Base-by-base conservation (phyloP, 2,888 invertebrate genomes). In the Chrysodeixis includens region DNA sequence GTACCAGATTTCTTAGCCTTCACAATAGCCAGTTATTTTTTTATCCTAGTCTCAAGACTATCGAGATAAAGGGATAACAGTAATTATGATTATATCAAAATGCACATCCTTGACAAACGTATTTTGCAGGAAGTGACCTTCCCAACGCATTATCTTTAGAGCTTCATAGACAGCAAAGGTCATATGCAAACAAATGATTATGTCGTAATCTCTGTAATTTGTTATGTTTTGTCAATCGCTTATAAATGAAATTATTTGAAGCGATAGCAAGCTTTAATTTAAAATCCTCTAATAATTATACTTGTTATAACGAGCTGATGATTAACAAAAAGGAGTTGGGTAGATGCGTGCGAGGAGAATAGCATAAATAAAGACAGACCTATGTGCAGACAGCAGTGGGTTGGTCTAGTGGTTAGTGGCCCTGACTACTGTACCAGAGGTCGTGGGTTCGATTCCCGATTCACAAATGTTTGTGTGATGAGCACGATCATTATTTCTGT, bases 81-180 rank as follows among this genome's bases (percentile, higher is more conserved):
- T 72, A 68, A 67, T 63, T 56, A 49, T 44, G 73, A 77, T 71
- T 46, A 64, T 74, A 74, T 70, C 56, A 74, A 58, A 63, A 78
- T 74, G 75, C 64, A 66, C 62, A 62, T 73, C 71, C 71, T 73
- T 73, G 71, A 66, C 56, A 62, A 61, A 59, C 40, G 56, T 56
- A 30, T 74, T 57, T 67, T 59, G 53, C 49, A 56, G 54, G 53
- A 67, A 59, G 71, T 79, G 66, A 68, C 73, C 70, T 75, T 66
- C 71, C 75, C 51, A 62, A 62, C 40, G 54, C 54, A 62, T 52
- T 64, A 74, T 74, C 60, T 62, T 66, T 57, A 66, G 20, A 52
- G 40, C 52, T 58, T 66, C 59, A 62, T 60, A 57, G 60, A 67
- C 74, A 57, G 56, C 63, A 30, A 60, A 69, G 61, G 65, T 77